A percentile compares a stretch with the other conserved stretches of the same genome.
Conservation (phyloP, 2,888 invertebrate genomes). For the Slavum lentiscoides region DNA sequence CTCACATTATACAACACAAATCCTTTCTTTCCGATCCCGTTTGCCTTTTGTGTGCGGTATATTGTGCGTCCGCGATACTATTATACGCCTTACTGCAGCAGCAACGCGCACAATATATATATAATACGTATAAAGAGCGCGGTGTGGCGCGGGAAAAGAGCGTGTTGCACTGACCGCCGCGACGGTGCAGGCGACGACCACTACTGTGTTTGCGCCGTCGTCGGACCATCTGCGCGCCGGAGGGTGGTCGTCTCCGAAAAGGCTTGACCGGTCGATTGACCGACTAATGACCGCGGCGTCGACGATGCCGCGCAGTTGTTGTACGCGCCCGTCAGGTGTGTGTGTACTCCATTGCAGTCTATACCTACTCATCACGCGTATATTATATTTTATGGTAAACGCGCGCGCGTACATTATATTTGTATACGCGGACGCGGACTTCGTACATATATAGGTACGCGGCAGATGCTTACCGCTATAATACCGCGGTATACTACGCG, state of each 20-base stretch:
- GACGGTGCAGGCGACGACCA: conserved; percentile 1
- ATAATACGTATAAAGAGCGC: no score
- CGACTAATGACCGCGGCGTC: conserved; percentile 49
- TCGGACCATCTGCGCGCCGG: conserved; percentile 38
- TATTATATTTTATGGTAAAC: no score
- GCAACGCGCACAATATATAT: no score
- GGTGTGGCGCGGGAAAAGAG: no score
- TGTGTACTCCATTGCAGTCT: neutral
- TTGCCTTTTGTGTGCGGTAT: neutral
- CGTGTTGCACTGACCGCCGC: neutral
- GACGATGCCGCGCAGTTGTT: neutral
- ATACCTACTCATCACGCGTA: neutral
- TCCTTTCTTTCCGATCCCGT: neutral
- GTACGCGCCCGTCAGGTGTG: conserved; percentile 23
- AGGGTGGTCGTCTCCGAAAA: conserved; percentile 44
- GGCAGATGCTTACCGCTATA: conserved; percentile 21
- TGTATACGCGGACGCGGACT: neutral
- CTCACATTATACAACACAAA: no score
- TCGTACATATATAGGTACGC: no score
- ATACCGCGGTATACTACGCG: neutral
- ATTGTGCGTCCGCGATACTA: no score
- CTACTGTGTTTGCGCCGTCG: neutral
- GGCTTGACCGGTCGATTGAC: conserved; percentile 53
- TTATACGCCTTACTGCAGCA: neutral
- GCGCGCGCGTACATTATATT: no score